Base-by-base conservation (phyloP, 1,140 invertebrate genomes). In the Cotesia vestalis region DNA sequence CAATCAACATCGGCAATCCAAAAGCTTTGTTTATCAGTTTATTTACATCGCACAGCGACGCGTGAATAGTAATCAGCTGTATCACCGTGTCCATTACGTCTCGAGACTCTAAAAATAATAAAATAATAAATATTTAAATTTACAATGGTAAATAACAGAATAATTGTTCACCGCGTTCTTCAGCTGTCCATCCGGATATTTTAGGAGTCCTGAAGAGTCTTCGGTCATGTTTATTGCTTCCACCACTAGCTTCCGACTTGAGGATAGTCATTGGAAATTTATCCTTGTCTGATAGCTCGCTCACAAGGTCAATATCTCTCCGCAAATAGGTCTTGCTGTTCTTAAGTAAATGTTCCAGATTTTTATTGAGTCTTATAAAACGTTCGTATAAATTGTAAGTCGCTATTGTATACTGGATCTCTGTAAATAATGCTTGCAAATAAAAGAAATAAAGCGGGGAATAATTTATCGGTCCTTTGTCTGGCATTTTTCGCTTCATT, bases 1-100 rank as follows among this genome's bases (percentile, higher is more conserved):
- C 89, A 1, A 90, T 86, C 0, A 92, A 81, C 34, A 91, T 86
- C 0, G 90, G 88, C 0, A 90, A 75, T 0, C 91, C 91, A 75
- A 90, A 92, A 35, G 86, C 83, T 17, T 82, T 83, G 63, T 87
- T 87, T 14, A 86, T 75, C 4, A 83, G 63, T 4, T 77, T 53
- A 4, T 83, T 78, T 0, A 74, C 73, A 20, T 87, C 86, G 70
- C 83, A 83, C 1, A 87, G 73, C 4, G 78, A 79, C 3, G 82
- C 78, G 52, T 87, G 83, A 0, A 85, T 57, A 1, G 70, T 81
- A 69, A 82, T 79, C 53, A 87, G 36, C 72, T 84, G 79, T 0
- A 80, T 79, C 69, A 86, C 78, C 1, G 14, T 66, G 4, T 74
- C 72, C 0, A 72, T 77, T 6, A 79, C 69, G 9, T 53, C 77